Evolutionary conservation across 2,797 vertebrate genomes (phyloP), one percentile per base, ranked within the genome.

Genomic region (Spinus olivaceus): DNA sequence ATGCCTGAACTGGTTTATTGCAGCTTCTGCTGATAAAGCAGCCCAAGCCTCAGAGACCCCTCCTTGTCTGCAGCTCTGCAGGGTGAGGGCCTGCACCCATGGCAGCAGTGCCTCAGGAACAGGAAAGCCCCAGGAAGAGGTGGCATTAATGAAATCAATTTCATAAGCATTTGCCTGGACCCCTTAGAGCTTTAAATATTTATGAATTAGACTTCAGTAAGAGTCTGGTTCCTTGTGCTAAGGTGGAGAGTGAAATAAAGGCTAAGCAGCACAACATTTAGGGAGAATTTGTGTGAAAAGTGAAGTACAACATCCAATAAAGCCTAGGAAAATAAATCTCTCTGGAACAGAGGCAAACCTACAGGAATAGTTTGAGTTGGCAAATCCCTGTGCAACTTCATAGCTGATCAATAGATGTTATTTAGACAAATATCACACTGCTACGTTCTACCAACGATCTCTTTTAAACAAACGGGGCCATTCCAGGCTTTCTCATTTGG

Each of bases 311-410:
- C 41, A 81, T 42, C 42, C 46, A 78, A 20, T 28, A 82, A 82
- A 87, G 56, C 57, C 53, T 46, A 67, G 46, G 44, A 51, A 94
- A 88, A 87, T 80, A 85, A 87, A 94, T 91, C 39, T 91, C 33
- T 64, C 57, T 60, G 70, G 51, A 84, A 83, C 13, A 93, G 59
- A 91, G 41, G 56, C 44, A 78, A 83, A 90, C 19, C 17, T 19
- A 42, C 47, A 86, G 77, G 39, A 83, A 59, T 49, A 83, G 51
- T 73, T 23, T 72, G 80, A 91, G 70, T 56, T 92, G 47, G 59
- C 51, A 92, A 94, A 92, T 84, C 59, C 42, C 66, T 27, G 37
- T 83, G 80, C 23, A 83, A 50, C 59, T 91, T 86, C 28, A 53
- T 18, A 90, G 83, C 35, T 0, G 7, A 94, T 92, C 88, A 90